Conservation (phyloP, 1,140 invertebrate species). For the Drosophila nannoptera region DNA sequence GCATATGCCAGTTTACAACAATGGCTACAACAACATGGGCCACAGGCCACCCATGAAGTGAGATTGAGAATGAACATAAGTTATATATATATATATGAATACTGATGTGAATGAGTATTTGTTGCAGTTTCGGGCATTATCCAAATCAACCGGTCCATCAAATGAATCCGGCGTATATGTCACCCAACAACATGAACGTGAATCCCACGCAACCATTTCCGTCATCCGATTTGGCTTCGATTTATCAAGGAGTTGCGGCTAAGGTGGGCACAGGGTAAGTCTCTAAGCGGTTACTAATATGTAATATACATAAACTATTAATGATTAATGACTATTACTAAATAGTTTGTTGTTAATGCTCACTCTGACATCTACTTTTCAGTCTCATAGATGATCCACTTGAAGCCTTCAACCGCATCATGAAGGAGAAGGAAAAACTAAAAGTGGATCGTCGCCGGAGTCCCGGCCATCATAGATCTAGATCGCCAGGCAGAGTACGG, state of each 20-base stretch:
- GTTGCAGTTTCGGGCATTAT: constrained; percentile 56
- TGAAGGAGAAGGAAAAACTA: constrained; percentile 89
- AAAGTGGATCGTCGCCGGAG: constrained; percentile 82
- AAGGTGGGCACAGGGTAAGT: constrained; percentile 76
- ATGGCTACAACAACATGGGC: constrained; percentile 60
- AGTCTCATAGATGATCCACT: constrained; percentile 89
- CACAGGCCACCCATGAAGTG: constrained; percentile 61
- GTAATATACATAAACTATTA: neutral
- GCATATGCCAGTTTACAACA: constrained; percentile 58
- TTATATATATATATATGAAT: constrained; percentile 4
- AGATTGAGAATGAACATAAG: constrained; percentile 1
- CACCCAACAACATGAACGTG: constrained; percentile 57
- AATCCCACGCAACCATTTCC: constrained; percentile 63
- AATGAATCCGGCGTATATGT: constrained; percentile 54
- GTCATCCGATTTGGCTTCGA: constrained; percentile 68
- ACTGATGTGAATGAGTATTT: neutral
- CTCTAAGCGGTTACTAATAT: neutral
- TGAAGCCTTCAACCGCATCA: constrained; percentile 90
- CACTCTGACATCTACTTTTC: neutral
- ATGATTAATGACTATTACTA: neutral
- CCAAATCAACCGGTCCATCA: constrained; percentile 61
- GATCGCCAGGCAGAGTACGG: constrained; percentile 63
- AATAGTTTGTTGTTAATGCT: no score
- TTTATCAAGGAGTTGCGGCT: constrained; percentile 75
- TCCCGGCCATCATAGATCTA: constrained; percentile 60